Evolutionary conservation across 2,113 vertebrate species (phyloP).

Genomic region (Etia nguti): DNA sequence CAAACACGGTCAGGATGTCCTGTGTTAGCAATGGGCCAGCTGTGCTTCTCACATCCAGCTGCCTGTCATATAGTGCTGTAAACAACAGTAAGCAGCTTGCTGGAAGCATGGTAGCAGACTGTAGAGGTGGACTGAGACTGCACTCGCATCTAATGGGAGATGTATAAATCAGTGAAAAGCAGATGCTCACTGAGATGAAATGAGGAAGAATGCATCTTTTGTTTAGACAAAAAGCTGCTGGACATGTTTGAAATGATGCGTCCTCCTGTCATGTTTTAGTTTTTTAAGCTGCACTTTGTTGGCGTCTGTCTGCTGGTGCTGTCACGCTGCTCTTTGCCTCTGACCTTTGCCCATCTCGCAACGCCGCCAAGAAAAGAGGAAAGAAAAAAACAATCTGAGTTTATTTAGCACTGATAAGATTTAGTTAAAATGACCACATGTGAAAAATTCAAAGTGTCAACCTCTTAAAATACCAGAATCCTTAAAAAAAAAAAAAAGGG

Average conservation of each 20-base stretch:
- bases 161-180: not conserved
- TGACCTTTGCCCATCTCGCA: slow-evolving; percentile 8
- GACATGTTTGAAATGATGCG: not conserved
- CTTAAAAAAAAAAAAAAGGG: not conserved
- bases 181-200: not conserved
- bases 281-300: not conserved
- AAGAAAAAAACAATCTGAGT: not conserved
- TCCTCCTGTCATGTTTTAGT: not conserved
- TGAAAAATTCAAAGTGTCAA: not conserved
- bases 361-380: not conserved
- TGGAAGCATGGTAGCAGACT: not conserved
- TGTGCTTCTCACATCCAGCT: slow-evolving; percentile 37
- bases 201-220: not conserved
- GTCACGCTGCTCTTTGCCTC: not conserved
- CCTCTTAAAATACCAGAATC: not conserved
- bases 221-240: not conserved
- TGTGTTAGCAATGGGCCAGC: not conserved
- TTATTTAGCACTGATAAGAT: not conserved
- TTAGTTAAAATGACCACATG: not conserved
- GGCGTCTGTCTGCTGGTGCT: not conserved
- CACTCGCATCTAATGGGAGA: not conserved
- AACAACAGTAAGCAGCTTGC: slow-evolving; percentile 33
- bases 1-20: slow-evolving; percentile 33
- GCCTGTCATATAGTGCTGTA: slow-evolving; percentile 35
- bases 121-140: not conserved